phyloP scores from a whole-genome alignment of 2,113 vertebrate species.

The Tonatia bakeri region DNA sequence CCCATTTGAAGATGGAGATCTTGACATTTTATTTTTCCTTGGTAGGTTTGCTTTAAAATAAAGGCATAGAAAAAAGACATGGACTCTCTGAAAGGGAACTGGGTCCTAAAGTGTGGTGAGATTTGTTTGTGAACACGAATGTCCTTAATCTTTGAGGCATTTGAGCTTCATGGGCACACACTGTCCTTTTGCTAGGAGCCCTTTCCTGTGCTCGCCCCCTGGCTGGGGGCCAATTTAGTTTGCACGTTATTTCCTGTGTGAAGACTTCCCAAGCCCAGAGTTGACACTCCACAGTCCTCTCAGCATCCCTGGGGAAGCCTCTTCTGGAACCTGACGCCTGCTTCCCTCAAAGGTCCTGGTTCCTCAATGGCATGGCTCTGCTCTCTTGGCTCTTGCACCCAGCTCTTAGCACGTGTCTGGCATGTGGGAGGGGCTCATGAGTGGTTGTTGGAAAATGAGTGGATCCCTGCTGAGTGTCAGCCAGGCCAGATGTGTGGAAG shows the following conservation, averaged over 20 bases:
- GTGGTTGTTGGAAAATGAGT: background rate
- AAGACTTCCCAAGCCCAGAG: background rate
- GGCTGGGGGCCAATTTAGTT: accelerated
- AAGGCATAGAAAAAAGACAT: background rate
- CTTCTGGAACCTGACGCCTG: background rate
- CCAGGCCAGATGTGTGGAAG: background rate
- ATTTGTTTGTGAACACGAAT: background rate
- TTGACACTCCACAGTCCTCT: background rate
- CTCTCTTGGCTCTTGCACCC: background rate
- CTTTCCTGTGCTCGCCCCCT: background rate
- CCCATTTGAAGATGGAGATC: background rate
- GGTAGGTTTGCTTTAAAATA: background rate
- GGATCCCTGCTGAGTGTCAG: background rate
- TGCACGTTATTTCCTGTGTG: background rate
- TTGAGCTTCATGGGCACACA: background rate
- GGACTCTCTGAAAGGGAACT: background rate
- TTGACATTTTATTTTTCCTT: background rate
- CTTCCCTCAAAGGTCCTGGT: background rate
- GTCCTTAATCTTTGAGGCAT: background rate
- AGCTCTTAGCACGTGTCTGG: accelerated
- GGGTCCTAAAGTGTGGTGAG: background rate
- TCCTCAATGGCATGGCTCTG: accelerated
- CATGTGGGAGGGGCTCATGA: background rate
- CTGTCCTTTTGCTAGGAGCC: background rate
- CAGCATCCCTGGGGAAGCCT: background rate